Evolutionary conservation across 2,113 vertebrate species (phyloP), one percentile per base, ranked within the genome.

Genomic region (Chionomys nivalis): DNA sequence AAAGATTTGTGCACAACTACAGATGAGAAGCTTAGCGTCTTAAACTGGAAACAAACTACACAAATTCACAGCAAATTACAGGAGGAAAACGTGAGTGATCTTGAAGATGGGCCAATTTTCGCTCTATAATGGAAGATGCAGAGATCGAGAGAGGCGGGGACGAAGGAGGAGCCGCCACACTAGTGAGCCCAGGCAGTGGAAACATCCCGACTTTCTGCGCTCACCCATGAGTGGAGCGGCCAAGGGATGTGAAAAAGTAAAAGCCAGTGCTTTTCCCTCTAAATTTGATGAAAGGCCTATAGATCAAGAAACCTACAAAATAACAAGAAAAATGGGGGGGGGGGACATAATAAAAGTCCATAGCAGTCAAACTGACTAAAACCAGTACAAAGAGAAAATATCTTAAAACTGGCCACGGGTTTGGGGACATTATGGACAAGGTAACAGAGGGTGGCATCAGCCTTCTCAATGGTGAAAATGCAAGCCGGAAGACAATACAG

Each of bases 31-130:
- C 42, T 89, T 2, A 70, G 10, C 13, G 72, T 36, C 36, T 86
- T 17, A 95, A 87, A 92, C 65, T 61, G 93, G 95, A 95, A 85
- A 16, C 92, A 95, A 83, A 83, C 5, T 70, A 2, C 44, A 47
- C 44, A 44, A 33, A 75, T 76, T 86, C 81, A 79, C 6, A 79
- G 33, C 23, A 78, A 94, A 89, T 9, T 44, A 47, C 7, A 75
- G 73, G 58, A 83, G 31, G 44, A 77, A 75, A 88, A 61, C 16
- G n/a, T 26, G 39, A 39, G 44, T 47, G 17, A 85, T 85, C 21
- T 79, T 90, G 47, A 73, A 86, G 24, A 79, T 79, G 61, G 36
- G 68, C n/a, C 39, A 68, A 58, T 78, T 83, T 90, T 86, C 63
- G 21, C n/a, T 33, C 8, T 13, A 76, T n/a, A 42, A 90, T n/a